A percentile compares a stretch with the other conserved stretches of the same genome.
Conservation (phyloP, 2,113 vertebrate species). For the Oreochromis spilurus region DNA sequence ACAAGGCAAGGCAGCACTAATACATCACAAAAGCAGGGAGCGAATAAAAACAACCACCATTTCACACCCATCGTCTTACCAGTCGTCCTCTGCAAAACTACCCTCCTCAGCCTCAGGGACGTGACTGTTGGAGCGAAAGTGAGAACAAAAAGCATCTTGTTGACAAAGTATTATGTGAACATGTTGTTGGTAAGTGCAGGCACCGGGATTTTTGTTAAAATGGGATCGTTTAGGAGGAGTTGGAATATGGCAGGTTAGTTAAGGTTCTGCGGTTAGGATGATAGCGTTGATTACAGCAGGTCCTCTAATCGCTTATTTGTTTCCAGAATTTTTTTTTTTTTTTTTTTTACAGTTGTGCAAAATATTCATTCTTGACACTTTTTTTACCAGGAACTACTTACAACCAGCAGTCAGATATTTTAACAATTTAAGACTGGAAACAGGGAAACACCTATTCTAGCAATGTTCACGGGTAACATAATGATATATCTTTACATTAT, state of each 20-base stretch:
- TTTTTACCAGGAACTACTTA: background rate
- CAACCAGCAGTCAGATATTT: background rate
- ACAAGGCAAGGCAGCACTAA: conserved; percentile 64
- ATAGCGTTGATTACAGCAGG: background rate
- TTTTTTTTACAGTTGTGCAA: background rate
- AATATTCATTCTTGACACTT: background rate
- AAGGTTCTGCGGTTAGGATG: background rate
- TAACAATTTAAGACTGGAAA: background rate
- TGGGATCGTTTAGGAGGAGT: background rate
- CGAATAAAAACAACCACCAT: conserved; percentile 16
- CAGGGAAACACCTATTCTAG: background rate
- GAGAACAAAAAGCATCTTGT: conserved; percentile 55
- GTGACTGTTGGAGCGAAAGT: conserved; percentile 81
- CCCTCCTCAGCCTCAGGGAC: conserved; percentile 88
- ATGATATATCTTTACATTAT: background rate
- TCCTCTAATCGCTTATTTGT: background rate
- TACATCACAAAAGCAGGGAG: conserved; percentile 64
- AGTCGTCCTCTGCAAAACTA: conserved; percentile 88
- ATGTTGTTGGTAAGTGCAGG: background rate
- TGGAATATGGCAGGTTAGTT: background rate
- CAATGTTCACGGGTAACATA: background rate
- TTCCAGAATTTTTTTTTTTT: background rate
- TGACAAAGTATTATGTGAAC: conserved; percentile 28
- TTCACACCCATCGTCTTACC: conserved; percentile 80
- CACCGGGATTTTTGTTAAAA: background rate